phyloP scores from a whole-genome alignment of 2,797 vertebrate genomes.

The Artibeus lituratus region DNA sequence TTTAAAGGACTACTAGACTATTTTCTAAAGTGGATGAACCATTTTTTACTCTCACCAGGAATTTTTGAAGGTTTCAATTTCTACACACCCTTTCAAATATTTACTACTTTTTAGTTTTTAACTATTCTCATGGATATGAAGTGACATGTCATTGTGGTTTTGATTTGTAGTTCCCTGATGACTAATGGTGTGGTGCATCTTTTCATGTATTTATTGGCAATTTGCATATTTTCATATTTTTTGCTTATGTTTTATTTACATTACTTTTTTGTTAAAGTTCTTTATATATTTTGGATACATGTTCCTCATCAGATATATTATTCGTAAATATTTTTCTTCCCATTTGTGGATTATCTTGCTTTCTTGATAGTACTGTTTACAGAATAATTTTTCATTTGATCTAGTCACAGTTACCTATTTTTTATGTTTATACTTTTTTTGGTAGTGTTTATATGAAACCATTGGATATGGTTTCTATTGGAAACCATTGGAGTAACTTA shows the following conservation, averaged over 20 bases:
- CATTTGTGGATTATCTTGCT: background rate
- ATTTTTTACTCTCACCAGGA: background rate
- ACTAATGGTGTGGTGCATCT: background rate
- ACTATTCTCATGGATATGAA: background rate
- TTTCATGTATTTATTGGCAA: background rate
- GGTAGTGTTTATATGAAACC: background rate
- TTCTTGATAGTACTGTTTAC: background rate
- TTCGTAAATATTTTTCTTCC: background rate
- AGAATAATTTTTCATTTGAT: background rate
- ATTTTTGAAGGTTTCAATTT: background rate
- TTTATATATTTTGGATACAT: background rate
- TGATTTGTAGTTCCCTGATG: background rate
- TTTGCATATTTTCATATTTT: background rate
- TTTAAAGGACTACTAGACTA: background rate
- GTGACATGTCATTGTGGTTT: background rate
- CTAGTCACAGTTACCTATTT: background rate
- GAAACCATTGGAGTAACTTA: background rate
- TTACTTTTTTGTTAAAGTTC: background rate
- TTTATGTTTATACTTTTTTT: background rate
- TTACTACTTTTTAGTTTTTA: background rate
- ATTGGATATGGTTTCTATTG: background rate
- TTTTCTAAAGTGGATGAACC: background rate
- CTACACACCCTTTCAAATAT: background rate
- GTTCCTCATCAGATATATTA: background rate
- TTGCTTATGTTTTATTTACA: background rate